Base-by-base conservation (phyloP, 2,888 invertebrate species). In the Chalcis sispes region DNA sequence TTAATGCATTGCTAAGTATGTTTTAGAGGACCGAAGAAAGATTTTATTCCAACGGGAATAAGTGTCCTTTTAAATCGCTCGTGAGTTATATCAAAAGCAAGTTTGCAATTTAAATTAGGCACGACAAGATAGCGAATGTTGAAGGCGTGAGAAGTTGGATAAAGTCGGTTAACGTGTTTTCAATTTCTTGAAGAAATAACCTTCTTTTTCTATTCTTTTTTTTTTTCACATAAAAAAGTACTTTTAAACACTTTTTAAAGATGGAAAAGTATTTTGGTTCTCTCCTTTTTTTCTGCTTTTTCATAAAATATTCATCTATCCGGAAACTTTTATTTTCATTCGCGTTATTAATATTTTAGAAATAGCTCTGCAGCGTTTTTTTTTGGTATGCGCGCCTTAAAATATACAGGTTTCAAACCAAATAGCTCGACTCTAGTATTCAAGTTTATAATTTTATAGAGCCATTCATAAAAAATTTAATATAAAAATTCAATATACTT, bases 171-270 rank as follows among this genome's bases (percentile, higher is more conserved):
- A 69, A 69, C 48, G 66, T 32, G 23, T 72, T 65, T 59, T 72
- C 79, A 36, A 56, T 64, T 56, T 13, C 20, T 70, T 40, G 25
- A 40, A 23, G 36, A 42, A 20, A 36, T 13, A 46, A 46, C 48
- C 23, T 71, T n/a, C n/a, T n/a, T n/a, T n/a, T 79, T 74, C 77
- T 58, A 50, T 23, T 20, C 23, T 23, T 59, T 59, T 36, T 48
- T 13, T 56, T 27, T 5, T 59, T 40, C 40, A 40, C 8, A 25
- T n/a, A 56, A 29, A n/a, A n/a, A n/a, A n/a, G n/a, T n/a, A n/a
- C n/a, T n/a, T n/a, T n/a, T n/a, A n/a, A n/a, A n/a, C n/a, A n/a
- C n/a, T n/a, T n/a, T n/a, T n/a, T n/a, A n/a, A n/a, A n/a, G n/a
- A n/a, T n/a, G n/a, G n/a, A n/a, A n/a, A n/a, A n/a, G n/a, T n/a